Evolutionary conservation across 1,140 invertebrate species (phyloP).

Genomic region (Solen grandis): DNA sequence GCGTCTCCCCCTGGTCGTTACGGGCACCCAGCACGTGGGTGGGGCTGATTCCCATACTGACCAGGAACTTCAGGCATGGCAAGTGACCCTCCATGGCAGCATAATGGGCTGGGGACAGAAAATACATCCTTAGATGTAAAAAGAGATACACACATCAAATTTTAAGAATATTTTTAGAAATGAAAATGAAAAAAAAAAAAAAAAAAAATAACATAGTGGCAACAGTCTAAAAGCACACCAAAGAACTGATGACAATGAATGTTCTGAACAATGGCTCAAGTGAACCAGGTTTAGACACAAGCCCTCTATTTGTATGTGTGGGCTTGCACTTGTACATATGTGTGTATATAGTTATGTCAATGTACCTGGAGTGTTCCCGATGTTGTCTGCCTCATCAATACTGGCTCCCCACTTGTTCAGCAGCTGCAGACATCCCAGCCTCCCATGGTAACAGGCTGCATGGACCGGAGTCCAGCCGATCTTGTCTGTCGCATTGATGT

Average conservation of each 20-base stretch:
- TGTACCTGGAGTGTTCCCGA: slow-evolving; percentile 80
- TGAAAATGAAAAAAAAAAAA: too few species aligned
- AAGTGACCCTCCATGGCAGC: slow-evolving; percentile 80
- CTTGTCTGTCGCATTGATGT: slow-evolving; percentile 77
- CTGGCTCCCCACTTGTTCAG: slow-evolving; percentile 79
- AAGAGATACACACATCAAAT: too few species aligned
- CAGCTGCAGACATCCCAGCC: slow-evolving; percentile 80
- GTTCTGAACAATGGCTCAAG: too few species aligned
- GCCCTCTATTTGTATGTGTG: too few species aligned
- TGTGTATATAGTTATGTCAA: too few species aligned
- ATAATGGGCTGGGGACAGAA: slow-evolving; percentile 74
- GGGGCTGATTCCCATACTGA: slow-evolving; percentile 74
- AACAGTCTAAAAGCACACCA: too few species aligned
- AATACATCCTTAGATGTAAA: too few species aligned
- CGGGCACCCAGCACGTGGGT: slow-evolving; percentile 76
- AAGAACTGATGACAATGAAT: too few species aligned
- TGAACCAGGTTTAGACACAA: too few species aligned
- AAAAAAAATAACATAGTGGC: too few species aligned
- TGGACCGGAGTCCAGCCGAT: slow-evolving; percentile 81
- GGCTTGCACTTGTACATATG: too few species aligned
- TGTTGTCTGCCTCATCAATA: slow-evolving; percentile 79
- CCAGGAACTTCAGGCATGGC: slow-evolving; percentile 80
- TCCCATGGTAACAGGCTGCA: slow-evolving; percentile 79
- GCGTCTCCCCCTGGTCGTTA: slow-evolving; percentile 81
- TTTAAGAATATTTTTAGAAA: too few species aligned